Base-by-base conservation (phyloP, 1,140 invertebrate species). In the Argopecten irradians region DNA sequence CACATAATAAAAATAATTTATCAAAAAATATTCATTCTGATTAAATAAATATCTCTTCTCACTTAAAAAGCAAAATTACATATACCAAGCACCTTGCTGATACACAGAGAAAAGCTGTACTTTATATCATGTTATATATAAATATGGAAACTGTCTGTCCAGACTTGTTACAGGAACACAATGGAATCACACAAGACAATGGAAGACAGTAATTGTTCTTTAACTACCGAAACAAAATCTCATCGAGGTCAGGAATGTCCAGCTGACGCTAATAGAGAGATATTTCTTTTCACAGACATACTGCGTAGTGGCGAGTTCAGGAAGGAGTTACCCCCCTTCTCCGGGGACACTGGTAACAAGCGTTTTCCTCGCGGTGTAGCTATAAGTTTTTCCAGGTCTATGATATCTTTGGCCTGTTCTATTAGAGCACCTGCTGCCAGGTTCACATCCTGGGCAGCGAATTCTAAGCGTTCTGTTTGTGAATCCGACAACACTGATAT, bases 391-490 rank as follows among this genome's bases (percentile, higher is more conserved):
- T 86, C 83, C 14, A 84, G 46, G 7, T 55, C 16, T 39, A 82
- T 82, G 1, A 89, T 28, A 85, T 93, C 93, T 34, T 90, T 85
- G 7, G 92, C 85, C 32, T 91, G 85, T 19, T 91, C 89, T 35
- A 90, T 90, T 19, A 94, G 83, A 41, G 88, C 55, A 9, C 82
- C 39, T 34, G 90, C 89, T 19, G 93, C 91, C 34, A 88, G 34
- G 19, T 91, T 83, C 16, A 94, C 91, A 86, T 93, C 93, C 82
- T 91, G 90, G 9, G 88, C 90, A 3, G 92, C 92, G 83, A 86
- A 88, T 34, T 93, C 92, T n/a, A 94, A 55, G 41, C 92, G 90
- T 71, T 93, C 92, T n/a, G 88, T 87, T 82, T 94, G 93, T 28
- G 91, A 89, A 16, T 93, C 90, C 7, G 92, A 92, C 82, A 94